Base-by-base conservation (phyloP, 2,113 vertebrate species). In the Hippocampus barbouri region DNA sequence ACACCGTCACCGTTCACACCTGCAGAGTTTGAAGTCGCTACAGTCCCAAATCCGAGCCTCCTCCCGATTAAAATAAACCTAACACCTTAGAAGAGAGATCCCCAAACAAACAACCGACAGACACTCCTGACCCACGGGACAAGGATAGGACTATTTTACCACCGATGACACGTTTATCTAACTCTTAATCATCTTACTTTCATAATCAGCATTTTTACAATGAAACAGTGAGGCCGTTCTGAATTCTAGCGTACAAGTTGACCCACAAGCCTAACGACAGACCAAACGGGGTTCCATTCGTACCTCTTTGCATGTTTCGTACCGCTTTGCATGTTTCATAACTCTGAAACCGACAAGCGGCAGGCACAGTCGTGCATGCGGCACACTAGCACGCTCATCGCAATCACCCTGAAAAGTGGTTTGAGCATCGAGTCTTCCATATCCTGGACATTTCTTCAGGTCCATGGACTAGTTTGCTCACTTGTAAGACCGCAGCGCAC, bases 1-100 rank as follows among this genome's bases (percentile, higher is more conserved):
- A 88, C 76, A 89, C 88, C 0, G 83, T 91, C 74, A 93, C 93
- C 43, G 80, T 92, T 79, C 93, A 93, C 81, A 87, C 87, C 73
- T 94, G 86, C 78, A 76, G 83, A 73, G 87, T 88, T 57, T 93
- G 41, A 78, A 51, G 27, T 23, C 59, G 2, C 59, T 8, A 11
- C 16, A 12, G 56, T 7, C 56, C n/a, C 56, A 20, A 53, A 4
- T 15, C 20, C 2, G 51, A 18, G 8, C 14, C 16, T 14, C 27
- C 1, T 2, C 15, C 5, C 20, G 2, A n/a, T 23, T 43, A 45
- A 45, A 66, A 66, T 47, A 66, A 66, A 47, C n/a, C 23, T 66
- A 66, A 66, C 64, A 66, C 64, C n/a, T 65, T 65, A 65, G 63
- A 23, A 45, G 43, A 66, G 23, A 66, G 15, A 51, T 9, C 53